phyloP scores from a whole-genome alignment of 2,113 vertebrate species.

The Apteryx owenii region DNA sequence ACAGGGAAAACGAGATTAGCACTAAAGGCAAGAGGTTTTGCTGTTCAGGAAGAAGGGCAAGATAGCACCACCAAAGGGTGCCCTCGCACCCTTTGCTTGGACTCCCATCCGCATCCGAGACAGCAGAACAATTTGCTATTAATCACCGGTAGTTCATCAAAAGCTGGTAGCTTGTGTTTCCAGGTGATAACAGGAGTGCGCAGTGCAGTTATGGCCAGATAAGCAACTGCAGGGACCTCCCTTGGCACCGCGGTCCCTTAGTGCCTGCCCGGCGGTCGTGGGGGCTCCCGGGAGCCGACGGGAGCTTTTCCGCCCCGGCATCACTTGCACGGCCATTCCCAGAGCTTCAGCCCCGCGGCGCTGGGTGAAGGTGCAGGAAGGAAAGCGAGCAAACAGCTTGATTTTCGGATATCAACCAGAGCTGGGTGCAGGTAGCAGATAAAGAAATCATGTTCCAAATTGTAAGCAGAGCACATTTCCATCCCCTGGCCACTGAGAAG shows the following conservation, averaged over 20 bases:
- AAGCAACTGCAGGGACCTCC: fast-evolving
- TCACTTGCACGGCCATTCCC: neutral
- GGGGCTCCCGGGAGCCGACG: fast-evolving
- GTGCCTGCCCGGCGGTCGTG: too few relatives aligned
- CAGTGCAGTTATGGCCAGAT: fast-evolving
- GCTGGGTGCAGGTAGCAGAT: neutral
- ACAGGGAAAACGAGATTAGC: neutral
- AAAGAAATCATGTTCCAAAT: neutral
- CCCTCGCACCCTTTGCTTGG: fast-evolving
- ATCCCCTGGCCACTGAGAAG: fast-evolving
- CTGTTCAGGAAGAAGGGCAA: neutral
- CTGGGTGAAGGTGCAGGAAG: neutral
- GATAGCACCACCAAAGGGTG: fast-evolving
- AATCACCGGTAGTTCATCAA: neutral
- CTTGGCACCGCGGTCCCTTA: fast-evolving
- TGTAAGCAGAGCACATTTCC: neutral
- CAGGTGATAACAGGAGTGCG: neutral
- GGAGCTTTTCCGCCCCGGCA: fast-evolving
- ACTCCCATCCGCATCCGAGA: neutral
- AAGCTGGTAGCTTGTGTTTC: neutral
- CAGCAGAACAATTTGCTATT: neutral
- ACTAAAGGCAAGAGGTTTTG: neutral
- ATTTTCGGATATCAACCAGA: neutral
- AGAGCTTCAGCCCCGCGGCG: fast-evolving
- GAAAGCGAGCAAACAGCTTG: neutral